Base-by-base conservation (phyloP, 1,140 invertebrate genomes). In the Dermatophagoides farinae region DNA sequence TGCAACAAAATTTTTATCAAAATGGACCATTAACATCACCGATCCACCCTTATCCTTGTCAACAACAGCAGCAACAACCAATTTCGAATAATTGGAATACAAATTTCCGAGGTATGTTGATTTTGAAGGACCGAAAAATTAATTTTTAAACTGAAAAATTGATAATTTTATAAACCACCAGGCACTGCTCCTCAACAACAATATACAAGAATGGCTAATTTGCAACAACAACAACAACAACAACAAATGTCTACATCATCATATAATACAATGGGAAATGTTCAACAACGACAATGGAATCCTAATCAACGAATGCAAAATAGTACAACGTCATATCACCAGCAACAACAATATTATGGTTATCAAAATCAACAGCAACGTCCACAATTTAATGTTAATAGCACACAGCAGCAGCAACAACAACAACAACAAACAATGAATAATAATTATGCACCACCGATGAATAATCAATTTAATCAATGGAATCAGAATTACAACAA, bases 401-500 rank as follows among this genome's bases (percentile, higher is more conserved):
- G 14, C 12, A 53, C 18, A 22, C 62, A 31, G 54, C 51, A 64
- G 14, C 62, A 55, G 41, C 41, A 43, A n/a, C 10, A 39, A 52
- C 22, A 49, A 62, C 31, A 65, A 63, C 38, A 64, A 66, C 25
- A 62, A 63, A 53, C 49, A 62, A 50, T 65, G 58, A 47, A 61
- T 66, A 40, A 68, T 61, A 52, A n/a, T 14, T 31, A 51, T 22
- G 5, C 20, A 53, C 37, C 16, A 9, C 5, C 8, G 11, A 25
- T 8, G 16, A 43, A 18, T 31, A 49, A 39, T 41, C 14, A 43
- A 37, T 47, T 25, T 20, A 40, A 54, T 6, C 57, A 60, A 54
- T 53, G 40, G 25, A 23, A 63, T 60, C 18, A 52, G 77, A 0
- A 87, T 88, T 43, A 14, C 16, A 50, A 50, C 47, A 50, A 12